Evolutionary conservation across 2,113 vertebrate genomes (phyloP).

Genomic region (Semnornis frantzii): DNA sequence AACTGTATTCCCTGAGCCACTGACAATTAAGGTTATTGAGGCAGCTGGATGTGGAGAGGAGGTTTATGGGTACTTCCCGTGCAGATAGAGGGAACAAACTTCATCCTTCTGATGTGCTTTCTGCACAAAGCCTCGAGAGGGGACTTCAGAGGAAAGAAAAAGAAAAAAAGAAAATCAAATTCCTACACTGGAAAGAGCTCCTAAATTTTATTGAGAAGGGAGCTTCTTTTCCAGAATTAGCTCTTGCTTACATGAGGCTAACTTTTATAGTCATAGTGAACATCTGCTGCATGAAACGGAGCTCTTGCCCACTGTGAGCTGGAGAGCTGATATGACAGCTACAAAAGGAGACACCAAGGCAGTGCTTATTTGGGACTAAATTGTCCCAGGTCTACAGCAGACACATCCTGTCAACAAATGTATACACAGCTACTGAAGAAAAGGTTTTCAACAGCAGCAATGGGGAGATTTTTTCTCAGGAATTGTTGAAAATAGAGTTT

Average conservation of each 20-base stretch:
- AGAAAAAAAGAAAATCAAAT: too few relatives aligned
- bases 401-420: not conserved
- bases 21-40: slow-evolving; percentile 18
- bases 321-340: not conserved
- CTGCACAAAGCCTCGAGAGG: not conserved
- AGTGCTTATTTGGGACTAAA: not conserved
- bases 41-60: not conserved
- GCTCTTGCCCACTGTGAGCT: not conserved
- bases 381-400: not conserved
- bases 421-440: not conserved
- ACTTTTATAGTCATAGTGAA: not conserved
- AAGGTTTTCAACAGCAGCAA: not conserved
- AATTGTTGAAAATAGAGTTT: not conserved
- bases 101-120: not conserved
- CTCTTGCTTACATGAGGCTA: not conserved
- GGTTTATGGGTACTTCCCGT: not conserved
- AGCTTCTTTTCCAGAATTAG: not conserved
- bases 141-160: not conserved
- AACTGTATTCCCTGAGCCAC: not conserved
- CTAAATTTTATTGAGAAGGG: not conserved
- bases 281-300: not conserved
- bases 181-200: not conserved
- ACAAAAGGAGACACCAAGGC: not conserved
- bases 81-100: not conserved
- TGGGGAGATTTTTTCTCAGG: not conserved